Evolutionary conservation across 2,113 vertebrate species (phyloP), one percentile per base, ranked within the genome.

Genomic region (Sylvia atricapilla): DNA sequence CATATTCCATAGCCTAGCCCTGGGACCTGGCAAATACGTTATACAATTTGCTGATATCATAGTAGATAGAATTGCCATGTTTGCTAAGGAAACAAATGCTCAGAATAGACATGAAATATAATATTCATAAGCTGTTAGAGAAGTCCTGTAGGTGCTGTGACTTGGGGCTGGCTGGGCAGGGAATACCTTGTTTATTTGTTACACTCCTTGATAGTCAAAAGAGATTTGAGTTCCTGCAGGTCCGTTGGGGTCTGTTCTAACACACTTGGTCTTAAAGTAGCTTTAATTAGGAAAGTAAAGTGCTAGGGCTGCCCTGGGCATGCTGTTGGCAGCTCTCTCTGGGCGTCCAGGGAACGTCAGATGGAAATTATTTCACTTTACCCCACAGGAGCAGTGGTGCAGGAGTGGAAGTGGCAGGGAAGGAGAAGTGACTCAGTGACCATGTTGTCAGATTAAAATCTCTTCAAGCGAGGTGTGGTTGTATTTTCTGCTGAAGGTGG

Each of bases 401-500:
- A 0, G 23, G 35, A 47, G 14, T 10, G 44, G 44, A n/a, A 13
- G 60, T 5, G 28, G 30, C 35, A n/a, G 24, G 8, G 50, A 14
- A 49, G 68, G 44, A 69, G 46, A 59, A 15, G 20, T 0, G 47
- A 5, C 23, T 62, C 27, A 0, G 3, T 43, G 70, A 5, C 33
- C 4, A 0, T 10, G 28, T 13, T n/a, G 5, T 0, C 19, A 8
- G 7, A 2, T 30, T 33, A 7, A 55, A 53, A 15, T 35, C 43
- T 39, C 19, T 23, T 50, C 14, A 2, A 19, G 47, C 0, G 0
- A 33, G 59, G 22, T 28, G 25, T 70, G 5, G 23, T 84, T 53
- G 43, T 68, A 1, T 41, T 87, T 76, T n/a, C 30, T 69, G 43
- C 44, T 60, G 6, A 6, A 24, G 46, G 43, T 50, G 72, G 16